These are phyloP conservation scores for Eueides isabella DNA, from an alignment of 1,140 invertebrate genomes.

Conservation along the genomic window DNA sequence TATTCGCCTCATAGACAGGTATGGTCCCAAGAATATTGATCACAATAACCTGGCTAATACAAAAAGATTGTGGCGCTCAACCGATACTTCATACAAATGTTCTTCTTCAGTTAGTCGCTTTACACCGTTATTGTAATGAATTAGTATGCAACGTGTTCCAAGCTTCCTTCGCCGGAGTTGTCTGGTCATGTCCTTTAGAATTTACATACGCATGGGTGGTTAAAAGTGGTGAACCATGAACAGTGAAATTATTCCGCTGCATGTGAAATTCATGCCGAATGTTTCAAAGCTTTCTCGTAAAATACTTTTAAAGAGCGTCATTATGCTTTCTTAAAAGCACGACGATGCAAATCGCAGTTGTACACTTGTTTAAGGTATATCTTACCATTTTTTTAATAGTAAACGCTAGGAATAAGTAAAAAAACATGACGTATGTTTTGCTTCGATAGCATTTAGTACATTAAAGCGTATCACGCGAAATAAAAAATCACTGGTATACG, in stretches of 20 bases:
- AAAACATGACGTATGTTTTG: neutral
- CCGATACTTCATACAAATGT: constrained; percentile 20
- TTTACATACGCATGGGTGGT: constrained; percentile 51
- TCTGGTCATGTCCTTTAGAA: constrained; percentile 61
- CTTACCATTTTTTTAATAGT: neutral
- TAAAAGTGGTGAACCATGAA: neutral
- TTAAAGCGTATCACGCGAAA: too few relatives aligned
- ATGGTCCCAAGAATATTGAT: constrained; percentile 65
- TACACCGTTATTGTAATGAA: constrained; percentile 55
- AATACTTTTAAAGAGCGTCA: neutral
- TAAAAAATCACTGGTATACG: too few relatives aligned
- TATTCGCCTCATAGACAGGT: constrained; percentile 58
- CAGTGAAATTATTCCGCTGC: neutral
- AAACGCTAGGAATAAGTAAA: neutral
- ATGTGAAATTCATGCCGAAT: neutral
- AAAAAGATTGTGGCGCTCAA: constrained; percentile 22
- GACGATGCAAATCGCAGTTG: neutral
- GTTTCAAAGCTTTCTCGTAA: neutral
- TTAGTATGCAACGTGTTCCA: constrained; percentile 63
- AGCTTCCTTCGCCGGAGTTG: constrained; percentile 58
- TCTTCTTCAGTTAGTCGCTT: constrained; percentile 50
- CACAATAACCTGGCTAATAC: constrained; percentile 46
- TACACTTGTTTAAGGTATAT: neutral
- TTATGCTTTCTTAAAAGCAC: neutral
- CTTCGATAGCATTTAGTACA: neutral